phyloP scores from a whole-genome alignment of 2,797 vertebrate genomes.

The Odontamblyopus rebecca region DNA sequence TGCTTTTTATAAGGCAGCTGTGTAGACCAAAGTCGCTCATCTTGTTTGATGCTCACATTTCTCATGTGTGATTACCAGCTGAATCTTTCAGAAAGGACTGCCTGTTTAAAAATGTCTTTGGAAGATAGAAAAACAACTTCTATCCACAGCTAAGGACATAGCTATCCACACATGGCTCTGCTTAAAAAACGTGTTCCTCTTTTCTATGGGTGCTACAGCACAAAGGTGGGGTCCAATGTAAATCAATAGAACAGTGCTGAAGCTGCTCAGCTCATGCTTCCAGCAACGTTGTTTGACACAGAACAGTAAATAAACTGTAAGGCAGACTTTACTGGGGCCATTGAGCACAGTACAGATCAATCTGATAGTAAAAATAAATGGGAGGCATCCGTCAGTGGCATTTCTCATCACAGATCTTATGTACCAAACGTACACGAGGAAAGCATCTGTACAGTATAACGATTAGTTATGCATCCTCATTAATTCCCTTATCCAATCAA shows the following conservation, averaged over 20 bases:
- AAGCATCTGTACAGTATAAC: background rate
- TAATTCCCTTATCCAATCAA: background rate
- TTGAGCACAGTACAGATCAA: slow-evolving; percentile 58
- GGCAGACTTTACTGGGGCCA: slow-evolving; percentile 54
- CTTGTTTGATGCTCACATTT: slow-evolving; percentile 79
- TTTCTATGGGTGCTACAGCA: slow-evolving; percentile 44
- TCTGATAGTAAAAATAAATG: slow-evolving; percentile 64
- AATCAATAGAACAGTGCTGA: slow-evolving; percentile 58
- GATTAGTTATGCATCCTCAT: background rate
- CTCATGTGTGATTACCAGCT: slow-evolving; percentile 78
- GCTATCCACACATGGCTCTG: slow-evolving; percentile 11
- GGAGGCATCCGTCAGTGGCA: slow-evolving; percentile 56
- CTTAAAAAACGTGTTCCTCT: slow-evolving; percentile 42
- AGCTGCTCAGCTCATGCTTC: slow-evolving; percentile 49
- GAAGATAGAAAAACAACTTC: slow-evolving; percentile 40
- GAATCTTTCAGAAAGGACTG: slow-evolving; percentile 67
- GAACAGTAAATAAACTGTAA: slow-evolving; percentile 64
- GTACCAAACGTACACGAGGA: background rate
- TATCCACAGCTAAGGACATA: slow-evolving; percentile 29
- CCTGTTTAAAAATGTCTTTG: slow-evolving; percentile 75
- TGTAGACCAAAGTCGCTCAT: slow-evolving; percentile 74
- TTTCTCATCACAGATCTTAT: slow-evolving; percentile 48
- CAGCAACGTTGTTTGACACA: slow-evolving; percentile 56
- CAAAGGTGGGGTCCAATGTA: slow-evolving; percentile 65
- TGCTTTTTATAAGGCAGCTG: slow-evolving; percentile 81